phyloP scores from a whole-genome alignment of 64 coral and sea anemone genomes.

The Montipora efflorescens region DNA sequence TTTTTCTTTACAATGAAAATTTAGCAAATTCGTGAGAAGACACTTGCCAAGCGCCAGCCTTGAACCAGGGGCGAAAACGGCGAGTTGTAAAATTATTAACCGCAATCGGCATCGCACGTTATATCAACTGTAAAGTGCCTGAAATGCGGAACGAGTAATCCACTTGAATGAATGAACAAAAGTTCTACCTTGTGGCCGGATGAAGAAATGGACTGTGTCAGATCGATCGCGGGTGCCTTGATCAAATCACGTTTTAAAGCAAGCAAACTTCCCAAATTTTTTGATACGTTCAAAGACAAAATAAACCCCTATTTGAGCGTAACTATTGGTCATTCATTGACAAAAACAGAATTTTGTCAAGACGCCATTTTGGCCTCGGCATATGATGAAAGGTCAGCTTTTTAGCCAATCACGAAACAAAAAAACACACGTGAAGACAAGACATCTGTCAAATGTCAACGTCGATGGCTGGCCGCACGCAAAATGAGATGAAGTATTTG shows the following conservation, averaged over 20 bases:
- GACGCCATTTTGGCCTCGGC: slow-evolving; percentile 29
- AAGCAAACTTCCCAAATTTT: background rate
- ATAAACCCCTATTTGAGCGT: background rate
- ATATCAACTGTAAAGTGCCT: slow-evolving; percentile 35
- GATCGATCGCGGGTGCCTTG: background rate
- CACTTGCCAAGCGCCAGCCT: background rate
- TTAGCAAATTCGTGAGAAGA: background rate
- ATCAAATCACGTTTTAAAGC: background rate
- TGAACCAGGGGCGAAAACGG: background rate
- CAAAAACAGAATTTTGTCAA: slow-evolving; percentile 8
- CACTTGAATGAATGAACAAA: slow-evolving; percentile 27
- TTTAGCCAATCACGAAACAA: slow-evolving; percentile 27
- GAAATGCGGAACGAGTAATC: slow-evolving; percentile 34
- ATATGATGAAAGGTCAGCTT: slow-evolving; percentile 48
- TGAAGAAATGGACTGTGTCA: background rate
- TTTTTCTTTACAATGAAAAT: background rate
- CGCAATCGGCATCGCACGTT: background rate
- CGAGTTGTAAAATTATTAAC: slow-evolving; percentile 32
- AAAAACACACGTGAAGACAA: slow-evolving; percentile 18
- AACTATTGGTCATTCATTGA: background rate
- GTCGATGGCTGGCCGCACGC: background rate
- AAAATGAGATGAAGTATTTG: background rate
- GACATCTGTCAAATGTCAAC: slow-evolving; percentile 56
- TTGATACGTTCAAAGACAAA: background rate
- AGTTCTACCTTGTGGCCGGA: background rate